A percentile compares a stretch with the other conserved stretches of the same genome.
Evolutionary conservation across 1,140 invertebrate genomes (phyloP).

Genomic region (Maconellicoccus hirsutus): DNA sequence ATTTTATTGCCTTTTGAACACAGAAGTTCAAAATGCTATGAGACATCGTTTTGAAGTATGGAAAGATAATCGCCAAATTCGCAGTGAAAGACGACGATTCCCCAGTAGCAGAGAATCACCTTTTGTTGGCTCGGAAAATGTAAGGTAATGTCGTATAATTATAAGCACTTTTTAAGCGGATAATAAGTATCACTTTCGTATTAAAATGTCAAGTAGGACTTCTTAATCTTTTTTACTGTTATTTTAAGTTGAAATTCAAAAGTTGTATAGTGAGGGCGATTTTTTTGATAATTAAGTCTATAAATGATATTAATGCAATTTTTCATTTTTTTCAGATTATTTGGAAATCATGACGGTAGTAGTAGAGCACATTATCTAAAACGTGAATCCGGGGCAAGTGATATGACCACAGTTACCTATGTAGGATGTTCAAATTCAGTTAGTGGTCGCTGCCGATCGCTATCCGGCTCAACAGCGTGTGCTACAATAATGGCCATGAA

Average conservation of each 20-base stretch:
- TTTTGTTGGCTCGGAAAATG: constrained; percentile 63
- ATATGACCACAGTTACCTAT: constrained; percentile 8
- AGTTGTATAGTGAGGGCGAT: too few species aligned
- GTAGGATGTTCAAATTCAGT: neutral
- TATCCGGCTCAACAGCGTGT: neutral
- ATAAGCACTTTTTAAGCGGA: too few species aligned
- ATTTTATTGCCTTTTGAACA: constrained; percentile 86
- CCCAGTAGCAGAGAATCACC: constrained; percentile 62
- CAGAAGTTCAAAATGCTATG: constrained; percentile 75
- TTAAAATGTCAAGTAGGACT: too few species aligned
- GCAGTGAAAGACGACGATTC: constrained; percentile 43
- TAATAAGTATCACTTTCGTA: too few species aligned
- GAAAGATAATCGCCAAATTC: constrained; percentile 50
- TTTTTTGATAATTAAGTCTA: too few species aligned
- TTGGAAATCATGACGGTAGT: neutral
- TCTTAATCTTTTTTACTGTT: too few species aligned
- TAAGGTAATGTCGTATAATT: too few species aligned
- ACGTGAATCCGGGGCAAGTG: constrained; percentile 2
- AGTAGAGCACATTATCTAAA: neutral
- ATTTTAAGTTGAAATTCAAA: too few species aligned
- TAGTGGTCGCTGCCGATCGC: neutral
- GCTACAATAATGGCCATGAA: neutral
- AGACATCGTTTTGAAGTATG: constrained; percentile 67
- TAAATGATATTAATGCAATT: too few species aligned
- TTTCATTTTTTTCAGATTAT: neutral